These are phyloP conservation scores for Halictus ligatus DNA, from an alignment of 2,888 invertebrate species.

Conservation along the genomic window DNA sequence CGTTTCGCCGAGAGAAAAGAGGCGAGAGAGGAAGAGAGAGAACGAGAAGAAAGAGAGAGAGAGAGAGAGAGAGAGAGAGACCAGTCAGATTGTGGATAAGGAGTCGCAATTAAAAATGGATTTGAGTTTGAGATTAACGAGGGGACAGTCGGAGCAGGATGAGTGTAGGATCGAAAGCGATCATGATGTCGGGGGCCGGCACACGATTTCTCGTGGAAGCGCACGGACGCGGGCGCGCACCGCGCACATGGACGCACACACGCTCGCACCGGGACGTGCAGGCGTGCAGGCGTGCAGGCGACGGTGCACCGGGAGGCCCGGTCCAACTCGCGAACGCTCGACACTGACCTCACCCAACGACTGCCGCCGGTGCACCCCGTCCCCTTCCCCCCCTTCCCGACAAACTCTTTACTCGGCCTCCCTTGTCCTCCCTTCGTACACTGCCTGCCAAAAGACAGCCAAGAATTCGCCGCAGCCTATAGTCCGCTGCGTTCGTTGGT, in stretches of 20 bases:
- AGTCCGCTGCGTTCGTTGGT: slow-evolving; percentile 56
- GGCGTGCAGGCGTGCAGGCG: slow-evolving; percentile 57
- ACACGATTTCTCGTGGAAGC: slow-evolving; percentile 34
- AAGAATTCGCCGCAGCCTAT: slow-evolving; percentile 78
- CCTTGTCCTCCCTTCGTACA: slow-evolving; percentile 74
- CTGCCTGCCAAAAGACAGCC: slow-evolving; percentile 81
- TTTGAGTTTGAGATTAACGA: slow-evolving; percentile 18
- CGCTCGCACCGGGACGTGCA: slow-evolving; percentile 30
- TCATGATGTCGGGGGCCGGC: slow-evolving; percentile 13
- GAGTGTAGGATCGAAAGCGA: slow-evolving; percentile 16
- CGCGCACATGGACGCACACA: slow-evolving; percentile 17
- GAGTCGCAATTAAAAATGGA: slow-evolving; percentile 20
- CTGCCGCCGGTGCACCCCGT: slow-evolving; percentile 68
- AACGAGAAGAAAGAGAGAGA: background rate
- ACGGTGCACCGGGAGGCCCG: slow-evolving; percentile 78
- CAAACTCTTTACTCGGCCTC: slow-evolving; percentile 40
- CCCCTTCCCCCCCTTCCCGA: slow-evolving; percentile 25
- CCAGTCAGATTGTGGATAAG: background rate
- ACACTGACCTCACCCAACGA: slow-evolving; percentile 84
- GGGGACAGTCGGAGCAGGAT: slow-evolving; percentile 1
- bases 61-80: background rate
- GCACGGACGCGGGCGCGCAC: slow-evolving; percentile 15
- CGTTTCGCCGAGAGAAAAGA: background rate
- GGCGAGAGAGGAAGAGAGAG: background rate
- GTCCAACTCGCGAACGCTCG: slow-evolving; percentile 82